These are phyloP conservation scores for Halictus quadricinctus DNA, from an alignment of 2,888 invertebrate species.

Conservation along the genomic window DNA sequence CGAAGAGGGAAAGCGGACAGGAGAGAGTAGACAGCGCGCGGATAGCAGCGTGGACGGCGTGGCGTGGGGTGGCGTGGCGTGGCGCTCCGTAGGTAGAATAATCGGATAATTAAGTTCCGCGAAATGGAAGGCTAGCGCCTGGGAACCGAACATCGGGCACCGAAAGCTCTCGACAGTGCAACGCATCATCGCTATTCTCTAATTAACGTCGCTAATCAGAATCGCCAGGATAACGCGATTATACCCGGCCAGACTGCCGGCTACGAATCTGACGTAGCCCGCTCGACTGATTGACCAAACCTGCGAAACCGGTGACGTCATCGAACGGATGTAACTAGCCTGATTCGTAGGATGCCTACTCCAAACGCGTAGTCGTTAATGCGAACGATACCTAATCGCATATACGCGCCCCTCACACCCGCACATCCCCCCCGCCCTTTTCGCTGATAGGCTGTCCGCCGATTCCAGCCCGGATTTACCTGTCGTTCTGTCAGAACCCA, in stretches of 20 bases:
- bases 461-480: background rate
- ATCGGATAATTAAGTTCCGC: constrained; percentile 77
- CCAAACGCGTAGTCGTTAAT: constrained; percentile 62
- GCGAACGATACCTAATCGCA: constrained; percentile 67
- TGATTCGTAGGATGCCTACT: constrained; percentile 63
- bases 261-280: constrained; percentile 77
- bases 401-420: constrained; percentile 47
- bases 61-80: background rate
- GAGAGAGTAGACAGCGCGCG: background rate
- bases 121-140: constrained; percentile 69
- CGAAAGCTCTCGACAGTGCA: constrained; percentile 72
- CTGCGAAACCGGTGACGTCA: constrained; percentile 69
- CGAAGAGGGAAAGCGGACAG: background rate
- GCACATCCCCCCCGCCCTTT: constrained; percentile 2
- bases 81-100: constrained; percentile 69
- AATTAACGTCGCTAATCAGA: constrained; percentile 81
- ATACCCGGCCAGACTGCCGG: constrained; percentile 69
- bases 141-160: constrained; percentile 58
- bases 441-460: background rate
- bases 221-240: constrained; percentile 79
- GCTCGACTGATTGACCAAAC: constrained; percentile 75
- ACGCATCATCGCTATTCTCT: constrained; percentile 79
- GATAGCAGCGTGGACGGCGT: background rate
- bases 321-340: constrained; percentile 50
- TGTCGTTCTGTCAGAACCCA: constrained; percentile 11